Evolutionary conservation across 2,888 invertebrate species (phyloP), one percentile per base, ranked within the genome.

Genomic region (Tineola bisselliella): DNA sequence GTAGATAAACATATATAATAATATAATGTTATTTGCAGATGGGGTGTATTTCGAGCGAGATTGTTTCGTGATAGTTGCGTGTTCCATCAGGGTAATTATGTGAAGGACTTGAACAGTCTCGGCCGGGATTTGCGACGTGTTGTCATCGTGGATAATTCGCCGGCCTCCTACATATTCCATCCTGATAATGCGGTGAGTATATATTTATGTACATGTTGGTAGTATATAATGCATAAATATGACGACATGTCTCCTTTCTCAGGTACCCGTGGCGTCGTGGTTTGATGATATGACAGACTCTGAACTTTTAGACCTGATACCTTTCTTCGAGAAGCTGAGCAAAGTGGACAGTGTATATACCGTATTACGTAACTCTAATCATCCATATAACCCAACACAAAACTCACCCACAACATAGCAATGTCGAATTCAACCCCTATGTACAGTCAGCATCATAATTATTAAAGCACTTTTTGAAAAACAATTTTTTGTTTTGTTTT

Each of bases 141-240:
- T 74, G 93, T 99, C 74, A 99, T 99, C 75, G 96, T 99, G 69
- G 99, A 99, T 90, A 99, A 99, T 89, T 99, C 99, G 74, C 99
- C 99, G 72, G 98, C 98, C 75, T 98, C 98, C 68, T 99, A 99
- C 87, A 97, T 99, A 90, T 99, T 99, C 93, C 99, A 99, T 91
- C 99, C 99, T 76, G 98, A 99, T 83, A 99, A 99, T 89, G 99
- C 99, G 84, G 98, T 99, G 86, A 93, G 95, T 92, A n/a, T n/a
- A n/a, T n/a, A n/a, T n/a, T n/a, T n/a, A n/a, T n/a, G n/a, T n/a
- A n/a, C n/a, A n/a, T n/a, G n/a, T n/a, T n/a, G n/a, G n/a, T n/a
- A n/a, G n/a, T n/a, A n/a, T n/a, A n/a, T n/a, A n/a, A n/a, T n/a
- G n/a, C n/a, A n/a, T n/a, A n/a, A n/a, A n/a, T n/a, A n/a, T n/a